phyloP scores from a whole-genome alignment of 2,888 invertebrate species.

The Aphidius colemani region DNA sequence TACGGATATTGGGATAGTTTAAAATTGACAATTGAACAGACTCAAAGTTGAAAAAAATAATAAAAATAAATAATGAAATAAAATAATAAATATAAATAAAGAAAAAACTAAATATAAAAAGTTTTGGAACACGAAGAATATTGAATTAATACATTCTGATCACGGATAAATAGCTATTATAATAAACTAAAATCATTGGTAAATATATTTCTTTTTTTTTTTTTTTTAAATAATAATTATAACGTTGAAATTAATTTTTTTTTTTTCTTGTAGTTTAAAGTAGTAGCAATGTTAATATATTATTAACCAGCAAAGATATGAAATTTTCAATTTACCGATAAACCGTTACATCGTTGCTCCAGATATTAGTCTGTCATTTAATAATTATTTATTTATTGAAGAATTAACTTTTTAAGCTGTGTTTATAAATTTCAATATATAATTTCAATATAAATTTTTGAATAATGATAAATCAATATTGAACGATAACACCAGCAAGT shows the following conservation, averaged over 20 bases:
- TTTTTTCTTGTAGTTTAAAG: conserved; percentile 1
- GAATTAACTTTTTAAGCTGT: not conserved
- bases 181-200: too few relatives aligned
- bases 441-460: not conserved
- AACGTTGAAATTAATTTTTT: not conserved
- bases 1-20: conserved; percentile 23
- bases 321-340: conserved; percentile 5
- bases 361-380: conserved; percentile 12
- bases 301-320: conserved; percentile 4
- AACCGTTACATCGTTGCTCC: conserved; percentile 13
- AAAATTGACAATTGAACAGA: conserved; percentile 17
- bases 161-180: not conserved
- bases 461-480: too few relatives aligned
- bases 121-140: not conserved
- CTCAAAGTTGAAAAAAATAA: not conserved
- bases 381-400: too few relatives aligned
- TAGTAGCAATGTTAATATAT: conserved; percentile 6
- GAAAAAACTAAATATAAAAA: not conserved
- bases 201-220: not conserved
- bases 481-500: too few relatives aligned
- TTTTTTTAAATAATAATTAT: not conserved
- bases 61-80: not conserved
- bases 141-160: conserved; percentile 4
- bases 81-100: not conserved
- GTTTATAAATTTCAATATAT: not conserved